Evolutionary conservation across 2,888 invertebrate species (phyloP).

Genomic region (Ophonus ardosiacus): DNA sequence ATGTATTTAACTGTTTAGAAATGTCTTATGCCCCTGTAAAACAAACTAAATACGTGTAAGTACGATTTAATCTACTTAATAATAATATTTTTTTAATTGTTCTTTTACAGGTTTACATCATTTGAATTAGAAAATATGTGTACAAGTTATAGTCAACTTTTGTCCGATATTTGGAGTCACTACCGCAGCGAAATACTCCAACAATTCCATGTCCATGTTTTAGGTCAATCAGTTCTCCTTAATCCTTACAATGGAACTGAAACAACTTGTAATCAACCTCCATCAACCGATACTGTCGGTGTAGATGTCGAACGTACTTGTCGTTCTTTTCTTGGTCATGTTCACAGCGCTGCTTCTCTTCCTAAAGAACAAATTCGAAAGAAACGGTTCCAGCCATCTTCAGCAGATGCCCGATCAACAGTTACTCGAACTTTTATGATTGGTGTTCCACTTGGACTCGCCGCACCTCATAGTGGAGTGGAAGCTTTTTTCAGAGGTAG

Average conservation of each 20-base stretch:
- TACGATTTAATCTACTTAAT: slow-evolving; percentile 26
- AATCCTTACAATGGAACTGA: slow-evolving; percentile 80
- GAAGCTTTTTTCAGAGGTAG: slow-evolving; percentile 84
- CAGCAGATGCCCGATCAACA: slow-evolving; percentile 76
- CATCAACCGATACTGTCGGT: slow-evolving; percentile 65
- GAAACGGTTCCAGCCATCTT: slow-evolving; percentile 26
- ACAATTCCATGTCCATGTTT: slow-evolving; percentile 88
- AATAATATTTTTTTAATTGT: slow-evolving; percentile 6
- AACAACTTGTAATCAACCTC: neutral
- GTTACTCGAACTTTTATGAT: slow-evolving; percentile 80
- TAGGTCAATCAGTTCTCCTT: slow-evolving; percentile 87
- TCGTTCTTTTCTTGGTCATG: slow-evolving; percentile 76
- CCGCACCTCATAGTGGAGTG: slow-evolving; percentile 80
- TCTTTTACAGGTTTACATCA: slow-evolving; percentile 81
- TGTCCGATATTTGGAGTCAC: slow-evolving; percentile 80
- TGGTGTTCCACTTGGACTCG: slow-evolving; percentile 80
- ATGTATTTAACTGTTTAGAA: slow-evolving; percentile 81
- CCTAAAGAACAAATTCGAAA: slow-evolving; percentile 41
- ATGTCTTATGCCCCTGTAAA: slow-evolving; percentile 82
- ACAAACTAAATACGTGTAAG: slow-evolving; percentile 81
- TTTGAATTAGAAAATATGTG: slow-evolving; percentile 81
- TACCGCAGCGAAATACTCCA: slow-evolving; percentile 86
- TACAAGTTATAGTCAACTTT: slow-evolving; percentile 76
- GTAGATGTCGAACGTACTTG: slow-evolving; percentile 73
- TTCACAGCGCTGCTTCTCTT: slow-evolving; percentile 65